Conservation (phyloP, 2,797 vertebrate species). For the Chloroceryle amazona region DNA sequence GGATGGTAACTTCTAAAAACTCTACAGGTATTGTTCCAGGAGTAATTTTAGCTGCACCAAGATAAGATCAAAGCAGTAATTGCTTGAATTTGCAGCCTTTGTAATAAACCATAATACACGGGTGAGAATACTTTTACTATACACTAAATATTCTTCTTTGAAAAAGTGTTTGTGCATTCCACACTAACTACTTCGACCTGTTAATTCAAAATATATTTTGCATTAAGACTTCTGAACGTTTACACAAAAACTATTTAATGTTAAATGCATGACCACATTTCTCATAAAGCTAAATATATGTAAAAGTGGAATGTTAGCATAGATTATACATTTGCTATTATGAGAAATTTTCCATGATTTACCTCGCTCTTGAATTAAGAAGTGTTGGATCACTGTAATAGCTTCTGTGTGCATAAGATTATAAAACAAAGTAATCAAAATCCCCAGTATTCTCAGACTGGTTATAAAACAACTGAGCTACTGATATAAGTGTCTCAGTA, state of each 20-base stretch:
- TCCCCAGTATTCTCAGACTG: neutral
- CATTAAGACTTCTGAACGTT: neutral
- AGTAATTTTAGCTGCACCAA: neutral
- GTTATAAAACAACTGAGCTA: neutral
- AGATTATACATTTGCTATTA: neutral
- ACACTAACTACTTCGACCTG: neutral
- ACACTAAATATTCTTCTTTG: neutral
- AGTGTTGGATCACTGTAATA: neutral
- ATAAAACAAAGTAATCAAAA: neutral
- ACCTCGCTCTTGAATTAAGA: neutral
- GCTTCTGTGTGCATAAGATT: neutral
- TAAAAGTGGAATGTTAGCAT: neutral
- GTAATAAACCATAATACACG: neutral
- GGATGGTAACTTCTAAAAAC: neutral
- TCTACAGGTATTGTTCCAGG: neutral
- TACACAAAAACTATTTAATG: neutral
- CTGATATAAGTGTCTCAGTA: neutral
- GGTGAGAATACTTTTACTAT: neutral
- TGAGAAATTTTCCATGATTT: neutral
- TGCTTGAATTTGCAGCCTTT: neutral
- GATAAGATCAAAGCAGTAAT: neutral
- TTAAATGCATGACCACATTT: neutral
- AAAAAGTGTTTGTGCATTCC: neutral
- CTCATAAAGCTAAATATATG: neutral
- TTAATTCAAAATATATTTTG: neutral